Conservation (phyloP, 2,797 vertebrate species). For the Otus scops region DNA sequence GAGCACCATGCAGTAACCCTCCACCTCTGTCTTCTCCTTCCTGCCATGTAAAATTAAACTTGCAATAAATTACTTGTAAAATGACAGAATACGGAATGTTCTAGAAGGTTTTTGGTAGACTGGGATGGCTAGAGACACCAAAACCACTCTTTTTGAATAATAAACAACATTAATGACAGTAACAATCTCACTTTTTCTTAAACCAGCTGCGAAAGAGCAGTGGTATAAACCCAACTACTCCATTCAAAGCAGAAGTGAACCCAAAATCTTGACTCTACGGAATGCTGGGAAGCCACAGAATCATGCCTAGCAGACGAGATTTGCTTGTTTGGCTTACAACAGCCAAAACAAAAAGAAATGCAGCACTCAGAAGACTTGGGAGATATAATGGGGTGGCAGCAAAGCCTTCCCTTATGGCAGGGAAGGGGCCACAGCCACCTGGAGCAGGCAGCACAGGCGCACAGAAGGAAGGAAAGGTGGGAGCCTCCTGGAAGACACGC, state of each 20-base stretch:
- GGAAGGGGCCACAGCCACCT: not conserved
- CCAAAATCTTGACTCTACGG: not conserved
- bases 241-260: conserved; percentile 26
- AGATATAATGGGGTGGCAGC: not conserved
- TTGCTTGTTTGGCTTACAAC: conserved; percentile 8
- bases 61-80: conserved; percentile 43
- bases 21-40: conserved; percentile 46
- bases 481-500: not conserved
- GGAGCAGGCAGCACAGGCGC: not conserved
- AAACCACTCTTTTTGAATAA: not conserved
- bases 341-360: conserved; percentile 13
- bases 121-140: not conserved
- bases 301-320: not conserved
- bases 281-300: not conserved
- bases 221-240: conserved; percentile 12
- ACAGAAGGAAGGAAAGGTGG: not conserved
- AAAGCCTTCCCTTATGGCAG: not conserved
- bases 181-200: not conserved
- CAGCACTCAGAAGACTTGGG: not conserved
- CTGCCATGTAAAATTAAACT: conserved; percentile 23
- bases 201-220: not conserved
- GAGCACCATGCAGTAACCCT: not conserved
- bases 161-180: not conserved
- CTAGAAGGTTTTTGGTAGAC: not conserved
- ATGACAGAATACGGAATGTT: conserved; percentile 1